Evolutionary conservation across 2,113 vertebrate species (phyloP).

Genomic region (Falco punctatus): DNA sequence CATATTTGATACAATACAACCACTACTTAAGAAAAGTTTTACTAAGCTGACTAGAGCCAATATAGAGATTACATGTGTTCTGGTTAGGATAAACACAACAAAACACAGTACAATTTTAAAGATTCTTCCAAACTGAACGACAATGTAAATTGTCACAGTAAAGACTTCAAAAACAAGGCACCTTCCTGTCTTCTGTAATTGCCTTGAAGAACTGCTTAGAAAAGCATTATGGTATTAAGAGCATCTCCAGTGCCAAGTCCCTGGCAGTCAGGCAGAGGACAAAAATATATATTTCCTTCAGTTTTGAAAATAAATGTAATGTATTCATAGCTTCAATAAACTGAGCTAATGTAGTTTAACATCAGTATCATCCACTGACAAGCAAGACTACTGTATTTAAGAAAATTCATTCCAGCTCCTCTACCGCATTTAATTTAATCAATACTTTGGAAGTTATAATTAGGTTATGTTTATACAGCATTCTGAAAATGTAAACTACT

Average conservation of each 20-base stretch:
- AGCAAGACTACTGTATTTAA: not conserved
- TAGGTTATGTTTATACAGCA: slow-evolving; percentile 50
- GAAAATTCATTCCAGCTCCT: not conserved
- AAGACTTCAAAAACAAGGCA: not conserved
- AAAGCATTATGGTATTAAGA: not conserved
- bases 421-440: slow-evolving; percentile 12
- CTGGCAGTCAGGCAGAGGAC: not conserved
- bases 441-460: slow-evolving; percentile 32
- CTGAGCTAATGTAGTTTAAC: not conserved
- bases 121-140: not conserved
- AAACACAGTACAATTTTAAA: not conserved
- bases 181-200: not conserved
- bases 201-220: not conserved
- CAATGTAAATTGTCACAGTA: not conserved
- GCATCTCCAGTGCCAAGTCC: not conserved
- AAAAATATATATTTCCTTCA: not conserved
- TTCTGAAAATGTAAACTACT: slow-evolving; percentile 16
- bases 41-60: not conserved
- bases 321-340: not conserved
- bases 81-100: not conserved
- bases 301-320: not conserved
- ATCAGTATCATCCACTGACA: not conserved
- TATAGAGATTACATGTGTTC: not conserved
- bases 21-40: not conserved
- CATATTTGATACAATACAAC: not conserved